These are phyloP conservation scores for Papilio polyxenes DNA, from an alignment of 1,140 invertebrate species.

Conservation along the genomic window DNA sequence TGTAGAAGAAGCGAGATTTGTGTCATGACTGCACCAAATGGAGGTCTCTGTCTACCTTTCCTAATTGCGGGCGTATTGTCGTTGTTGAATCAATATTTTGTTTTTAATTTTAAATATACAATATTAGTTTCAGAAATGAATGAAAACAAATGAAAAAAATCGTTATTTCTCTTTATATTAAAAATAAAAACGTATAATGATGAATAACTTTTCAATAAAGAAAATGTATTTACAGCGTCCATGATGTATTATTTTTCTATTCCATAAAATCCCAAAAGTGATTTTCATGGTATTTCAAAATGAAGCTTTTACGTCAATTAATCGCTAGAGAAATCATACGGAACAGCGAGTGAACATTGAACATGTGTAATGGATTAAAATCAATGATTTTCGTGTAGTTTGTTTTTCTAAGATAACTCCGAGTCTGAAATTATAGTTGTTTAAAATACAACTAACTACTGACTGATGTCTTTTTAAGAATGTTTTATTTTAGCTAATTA, in stretches of 20 bases:
- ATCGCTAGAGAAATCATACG: constrained; percentile 1
- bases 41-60: no score
- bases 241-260: background rate
- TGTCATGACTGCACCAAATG: no score
- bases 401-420: background rate
- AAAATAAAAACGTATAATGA: background rate
- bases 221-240: no score
- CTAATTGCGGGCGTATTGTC: no score
- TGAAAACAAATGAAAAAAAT: no score
- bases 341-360: background rate
- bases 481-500: no score
- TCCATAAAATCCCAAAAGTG: background rate
- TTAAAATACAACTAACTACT: background rate
- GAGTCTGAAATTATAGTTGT: background rate
- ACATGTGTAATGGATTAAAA: background rate
- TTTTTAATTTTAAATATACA: no score
- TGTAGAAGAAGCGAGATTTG: no score
- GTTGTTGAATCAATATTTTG: no score
- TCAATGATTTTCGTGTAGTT: background rate
- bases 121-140: no score
- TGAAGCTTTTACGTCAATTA: background rate
- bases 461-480: no score
- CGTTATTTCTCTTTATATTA: no score
- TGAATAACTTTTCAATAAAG: background rate
- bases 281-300: background rate